phyloP scores from a whole-genome alignment of 1,140 invertebrate species.

The Drosophila sturtevanti region DNA sequence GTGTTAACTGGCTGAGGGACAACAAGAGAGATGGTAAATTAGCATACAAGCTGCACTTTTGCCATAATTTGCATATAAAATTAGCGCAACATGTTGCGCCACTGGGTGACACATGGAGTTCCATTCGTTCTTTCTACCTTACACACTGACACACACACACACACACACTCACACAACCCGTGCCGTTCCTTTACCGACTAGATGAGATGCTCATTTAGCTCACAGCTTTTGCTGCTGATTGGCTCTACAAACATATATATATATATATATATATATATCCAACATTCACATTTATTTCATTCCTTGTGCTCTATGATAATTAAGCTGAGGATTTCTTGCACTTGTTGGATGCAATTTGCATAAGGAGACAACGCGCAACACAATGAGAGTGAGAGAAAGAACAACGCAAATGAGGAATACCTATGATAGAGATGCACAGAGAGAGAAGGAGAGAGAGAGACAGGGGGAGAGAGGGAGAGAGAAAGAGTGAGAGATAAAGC shows the following conservation, averaged over 20 bases:
- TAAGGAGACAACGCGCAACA: constrained; percentile 10
- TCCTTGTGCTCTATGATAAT: constrained; percentile 72
- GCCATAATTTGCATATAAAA: constrained; percentile 81
- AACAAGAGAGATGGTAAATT: constrained; percentile 55
- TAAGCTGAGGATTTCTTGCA: constrained; percentile 66
- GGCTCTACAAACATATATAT: constrained; percentile 68
- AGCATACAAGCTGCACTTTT: constrained; percentile 79
- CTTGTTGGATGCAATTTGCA: constrained; percentile 78
- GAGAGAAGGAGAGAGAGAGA: neutral
- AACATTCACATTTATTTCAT: constrained; percentile 10
- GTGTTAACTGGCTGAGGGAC: neutral
- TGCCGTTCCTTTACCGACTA: constrained; percentile 19
- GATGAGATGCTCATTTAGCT: constrained; percentile 59
- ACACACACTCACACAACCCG: neutral
- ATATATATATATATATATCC: neutral
- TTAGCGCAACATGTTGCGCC: constrained; percentile 74
- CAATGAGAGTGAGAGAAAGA: neutral
- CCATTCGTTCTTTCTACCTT: neutral
- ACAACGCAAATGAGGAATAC: neutral
- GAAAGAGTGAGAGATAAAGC: neutral
- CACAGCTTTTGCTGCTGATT: constrained; percentile 65
- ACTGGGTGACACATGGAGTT: constrained; percentile 6
- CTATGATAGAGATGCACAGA: neutral
- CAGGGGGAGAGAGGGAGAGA: neutral
- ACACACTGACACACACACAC: neutral